These are phyloP conservation scores for Nematolebias whitei DNA, from an alignment of 2,113 vertebrate genomes.

Conservation along the genomic window DNA sequence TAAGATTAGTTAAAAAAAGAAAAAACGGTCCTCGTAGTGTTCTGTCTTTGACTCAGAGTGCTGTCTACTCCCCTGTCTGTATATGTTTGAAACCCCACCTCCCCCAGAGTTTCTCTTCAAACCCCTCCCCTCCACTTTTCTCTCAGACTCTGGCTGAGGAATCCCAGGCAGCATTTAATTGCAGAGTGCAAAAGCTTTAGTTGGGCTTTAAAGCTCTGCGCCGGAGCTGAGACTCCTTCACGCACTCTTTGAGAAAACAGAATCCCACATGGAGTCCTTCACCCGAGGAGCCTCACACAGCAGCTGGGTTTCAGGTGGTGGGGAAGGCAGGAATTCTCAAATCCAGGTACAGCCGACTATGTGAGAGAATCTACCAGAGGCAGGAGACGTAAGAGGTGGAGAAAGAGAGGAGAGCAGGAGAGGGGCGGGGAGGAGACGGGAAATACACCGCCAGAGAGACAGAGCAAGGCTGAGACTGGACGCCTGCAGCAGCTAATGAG, in stretches of 20 bases:
- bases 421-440: slow-evolving; percentile 70
- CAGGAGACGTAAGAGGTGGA: slow-evolving; percentile 61
- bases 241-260: slow-evolving; percentile 32
- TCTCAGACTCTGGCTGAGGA: slow-evolving; percentile 68
- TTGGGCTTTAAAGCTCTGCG: slow-evolving; percentile 66
- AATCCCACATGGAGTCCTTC: slow-evolving; percentile 40
- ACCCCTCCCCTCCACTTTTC: slow-evolving; percentile 56
- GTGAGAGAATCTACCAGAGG: slow-evolving; percentile 65
- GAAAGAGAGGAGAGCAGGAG: slow-evolving; percentile 56
- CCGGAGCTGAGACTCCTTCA: slow-evolving; percentile 48
- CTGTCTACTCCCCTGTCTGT: slow-evolving; percentile 55
- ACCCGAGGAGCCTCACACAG: slow-evolving; percentile 42
- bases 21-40: slow-evolving; percentile 18
- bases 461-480: slow-evolving; percentile 55
- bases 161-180: slow-evolving; percentile 83
- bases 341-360: slow-evolving; percentile 66
- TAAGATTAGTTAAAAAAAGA: slow-evolving; percentile 11
- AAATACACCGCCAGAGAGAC: slow-evolving; percentile 69
- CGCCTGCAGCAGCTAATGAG: slow-evolving; percentile 77
- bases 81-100: slow-evolving; percentile 66
- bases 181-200: slow-evolving; percentile 72
- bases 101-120: slow-evolving; percentile 50
- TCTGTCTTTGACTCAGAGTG: slow-evolving; percentile 51
- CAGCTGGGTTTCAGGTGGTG: slow-evolving; percentile 51
- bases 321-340: slow-evolving; percentile 33